These are phyloP conservation scores for Bostrychus sinensis DNA, from an alignment of 2,113 vertebrate species.

Conservation along the genomic window DNA sequence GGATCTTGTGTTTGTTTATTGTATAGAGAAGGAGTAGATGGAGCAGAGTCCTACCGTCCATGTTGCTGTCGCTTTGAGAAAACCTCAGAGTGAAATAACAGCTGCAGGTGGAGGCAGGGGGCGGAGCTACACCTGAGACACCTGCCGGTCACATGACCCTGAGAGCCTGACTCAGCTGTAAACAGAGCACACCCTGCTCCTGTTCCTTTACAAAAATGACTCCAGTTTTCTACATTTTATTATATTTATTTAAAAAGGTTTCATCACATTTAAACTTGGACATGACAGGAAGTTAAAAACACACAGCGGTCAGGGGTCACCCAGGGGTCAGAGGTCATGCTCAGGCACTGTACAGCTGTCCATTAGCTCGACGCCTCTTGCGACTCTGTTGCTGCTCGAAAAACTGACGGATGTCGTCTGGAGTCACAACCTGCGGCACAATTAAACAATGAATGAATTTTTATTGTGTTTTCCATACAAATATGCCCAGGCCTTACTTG, in stretches of 20 bases:
- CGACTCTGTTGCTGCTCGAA: constrained; percentile 94
- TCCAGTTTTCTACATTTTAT: constrained; percentile 25
- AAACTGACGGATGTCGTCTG: constrained; percentile 95
- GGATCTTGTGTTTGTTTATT: no score
- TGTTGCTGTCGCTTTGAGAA: neutral
- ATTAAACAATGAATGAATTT: no score
- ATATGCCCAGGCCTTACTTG: no score
- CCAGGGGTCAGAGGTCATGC: neutral
- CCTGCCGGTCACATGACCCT: neutral
- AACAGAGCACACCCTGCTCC: neutral
- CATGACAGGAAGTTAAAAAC: neutral
- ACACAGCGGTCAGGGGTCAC: neutral
- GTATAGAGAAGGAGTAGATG: no score
- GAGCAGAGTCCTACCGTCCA: neutral
- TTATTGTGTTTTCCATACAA: no score
- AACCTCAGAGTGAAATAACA: neutral
- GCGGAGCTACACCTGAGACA: neutral
- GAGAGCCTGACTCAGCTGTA: neutral
- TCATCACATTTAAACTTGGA: constrained; percentile 11
- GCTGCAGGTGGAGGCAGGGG: neutral
- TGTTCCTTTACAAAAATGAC: neutral
- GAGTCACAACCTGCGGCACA: constrained; percentile 88
- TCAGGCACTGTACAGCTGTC: constrained; percentile 73
- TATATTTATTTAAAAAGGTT: constrained; percentile 22
- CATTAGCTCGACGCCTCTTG: constrained; percentile 82